phyloP scores from a whole-genome alignment of 2,113 vertebrate species.

The Epinephelus cyanopodus region DNA sequence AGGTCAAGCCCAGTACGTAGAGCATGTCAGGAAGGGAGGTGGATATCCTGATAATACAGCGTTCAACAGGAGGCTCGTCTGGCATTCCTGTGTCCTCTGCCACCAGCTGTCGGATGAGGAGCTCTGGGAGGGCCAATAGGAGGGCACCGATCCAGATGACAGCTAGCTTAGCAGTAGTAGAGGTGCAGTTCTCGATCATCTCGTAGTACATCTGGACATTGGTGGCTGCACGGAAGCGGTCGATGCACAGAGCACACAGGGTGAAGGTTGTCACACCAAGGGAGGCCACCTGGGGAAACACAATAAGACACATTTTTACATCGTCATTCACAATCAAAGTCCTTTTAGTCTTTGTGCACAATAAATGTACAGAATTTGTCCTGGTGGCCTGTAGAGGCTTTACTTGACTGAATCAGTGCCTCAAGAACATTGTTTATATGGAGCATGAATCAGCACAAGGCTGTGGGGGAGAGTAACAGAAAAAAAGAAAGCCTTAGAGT shows the following conservation, averaged over 20 bases:
- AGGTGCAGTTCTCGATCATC: conserved; percentile 98
- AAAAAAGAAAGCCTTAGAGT: background rate
- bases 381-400: background rate
- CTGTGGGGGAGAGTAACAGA: background rate
- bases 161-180: conserved; percentile 93
- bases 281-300: conserved; percentile 90
- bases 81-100: conserved; percentile 82
- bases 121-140: conserved; percentile 93
- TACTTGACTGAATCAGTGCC: background rate
- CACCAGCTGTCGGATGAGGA: conserved; percentile 94
- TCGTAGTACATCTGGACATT: conserved; percentile 99
- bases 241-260: conserved; percentile 95
- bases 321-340: background rate
- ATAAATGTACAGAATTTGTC: background rate
- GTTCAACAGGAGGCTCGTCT: conserved; percentile 82
- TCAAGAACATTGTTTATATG: background rate
- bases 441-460: background rate
- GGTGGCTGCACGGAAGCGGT: conserved; percentile 96
- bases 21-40: conserved; percentile 92
- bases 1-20: conserved; percentile 95
- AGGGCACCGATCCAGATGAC: conserved; percentile 98
- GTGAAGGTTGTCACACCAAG: conserved; percentile 98
- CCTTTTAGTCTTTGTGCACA: background rate
- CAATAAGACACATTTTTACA: conserved; percentile 3
- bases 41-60: conserved; percentile 94